Conservation (phyloP, 92 coral and sea anemone species). For the Parazoanthus atlanticus region DNA sequence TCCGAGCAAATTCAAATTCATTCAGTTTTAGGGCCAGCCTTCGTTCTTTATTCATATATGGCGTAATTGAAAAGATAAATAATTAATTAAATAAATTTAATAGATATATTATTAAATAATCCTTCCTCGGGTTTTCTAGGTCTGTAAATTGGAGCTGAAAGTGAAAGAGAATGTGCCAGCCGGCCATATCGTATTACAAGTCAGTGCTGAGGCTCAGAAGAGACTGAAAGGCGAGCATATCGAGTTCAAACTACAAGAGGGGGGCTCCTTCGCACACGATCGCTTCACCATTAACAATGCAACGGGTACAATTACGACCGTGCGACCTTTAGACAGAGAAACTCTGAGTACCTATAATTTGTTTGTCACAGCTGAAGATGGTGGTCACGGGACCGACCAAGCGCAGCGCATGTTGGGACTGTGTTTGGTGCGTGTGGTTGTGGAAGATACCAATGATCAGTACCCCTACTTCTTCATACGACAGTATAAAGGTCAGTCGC, state of each 20-base stretch:
- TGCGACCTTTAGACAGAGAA: constrained; percentile 76
- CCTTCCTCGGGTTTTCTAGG: neutral
- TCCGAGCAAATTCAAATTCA: no score
- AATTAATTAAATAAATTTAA: no score
- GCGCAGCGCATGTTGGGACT: constrained; percentile 58
- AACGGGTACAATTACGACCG: constrained; percentile 73
- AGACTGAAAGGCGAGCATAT: constrained; percentile 67
- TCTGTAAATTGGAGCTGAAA: constrained; percentile 49
- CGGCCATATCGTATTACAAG: constrained; percentile 69
- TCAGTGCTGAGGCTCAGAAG: constrained; percentile 73
- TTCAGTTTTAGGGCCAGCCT: no score
- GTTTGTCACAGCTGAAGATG: constrained; percentile 80
- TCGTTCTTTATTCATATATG: no score
- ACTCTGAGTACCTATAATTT: constrained; percentile 32
- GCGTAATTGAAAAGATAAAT: no score
- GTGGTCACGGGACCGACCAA: constrained; percentile 62
- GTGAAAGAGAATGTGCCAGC: constrained; percentile 73
- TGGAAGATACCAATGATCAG: constrained; percentile 79
- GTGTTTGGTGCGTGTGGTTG: constrained; percentile 59
- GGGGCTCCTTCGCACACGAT: constrained; percentile 11
- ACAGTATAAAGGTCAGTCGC: constrained; percentile 51
- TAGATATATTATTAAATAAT: no score
- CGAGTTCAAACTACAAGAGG: constrained; percentile 71
- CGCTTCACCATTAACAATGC: constrained; percentile 76
- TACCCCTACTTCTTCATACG: constrained; percentile 70